These are phyloP conservation scores for Punctoribates punctum DNA, from an alignment of 2,888 invertebrate species.

Conservation along the genomic window DNA sequence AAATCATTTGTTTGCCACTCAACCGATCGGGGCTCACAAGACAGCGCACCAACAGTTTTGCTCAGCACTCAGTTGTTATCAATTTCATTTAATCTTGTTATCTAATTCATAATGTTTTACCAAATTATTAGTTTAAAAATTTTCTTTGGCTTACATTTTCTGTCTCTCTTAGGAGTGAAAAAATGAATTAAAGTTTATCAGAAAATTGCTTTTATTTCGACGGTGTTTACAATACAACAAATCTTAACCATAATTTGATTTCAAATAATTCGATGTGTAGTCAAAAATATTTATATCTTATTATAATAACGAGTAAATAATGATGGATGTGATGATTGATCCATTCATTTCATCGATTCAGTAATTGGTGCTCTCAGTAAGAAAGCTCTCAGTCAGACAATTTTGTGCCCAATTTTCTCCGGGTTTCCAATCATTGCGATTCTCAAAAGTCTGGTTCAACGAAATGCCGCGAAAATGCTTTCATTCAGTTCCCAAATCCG, in stretches of 20 bases:
- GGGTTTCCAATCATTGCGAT: conserved; percentile 28
- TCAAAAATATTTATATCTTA: conserved; percentile 28
- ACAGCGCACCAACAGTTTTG: not conserved
- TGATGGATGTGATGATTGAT: conserved; percentile 23
- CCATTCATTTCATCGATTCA: conserved; percentile 20
- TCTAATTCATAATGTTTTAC: conserved; percentile 9
- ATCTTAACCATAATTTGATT: conserved; percentile 3
- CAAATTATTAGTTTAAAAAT: not conserved
- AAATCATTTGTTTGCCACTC: conserved; percentile 27
- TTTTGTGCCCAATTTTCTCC: conserved; percentile 31
- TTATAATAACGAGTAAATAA: conserved; percentile 28
- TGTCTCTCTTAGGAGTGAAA: not conserved
- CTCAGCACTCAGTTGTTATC: not conserved
- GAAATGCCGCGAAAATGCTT: not conserved
- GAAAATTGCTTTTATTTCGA: not conserved
- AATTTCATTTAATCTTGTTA: conserved; percentile 9
- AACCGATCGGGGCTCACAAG: not conserved
- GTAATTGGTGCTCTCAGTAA: conserved; percentile 10
- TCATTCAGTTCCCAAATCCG: not conserved
- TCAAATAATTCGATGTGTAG: not conserved
- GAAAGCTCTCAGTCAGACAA: conserved; percentile 21
- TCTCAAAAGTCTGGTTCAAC: conserved; percentile 4
- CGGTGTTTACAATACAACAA: not conserved
- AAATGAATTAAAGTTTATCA: not conserved
- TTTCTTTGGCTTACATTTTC: not conserved